Percentiles rank a stretch among this genome's conserved stretches.
phyloP scores from a whole-genome alignment of 2,888 invertebrate species.

The Ormyrus thymus region DNA sequence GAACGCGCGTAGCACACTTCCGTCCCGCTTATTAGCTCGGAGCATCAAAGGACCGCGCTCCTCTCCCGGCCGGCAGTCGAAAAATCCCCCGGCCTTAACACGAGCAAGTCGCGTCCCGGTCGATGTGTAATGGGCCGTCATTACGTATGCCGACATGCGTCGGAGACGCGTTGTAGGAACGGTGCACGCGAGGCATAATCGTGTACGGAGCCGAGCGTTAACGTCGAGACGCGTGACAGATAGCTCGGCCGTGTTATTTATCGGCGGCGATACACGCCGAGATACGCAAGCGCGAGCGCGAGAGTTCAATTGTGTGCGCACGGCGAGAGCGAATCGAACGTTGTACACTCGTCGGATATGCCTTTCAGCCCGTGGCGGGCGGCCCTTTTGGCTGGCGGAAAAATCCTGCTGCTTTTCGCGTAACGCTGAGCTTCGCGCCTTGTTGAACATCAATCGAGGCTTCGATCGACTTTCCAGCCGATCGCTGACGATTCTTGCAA shows the following conservation, averaged over 20 bases:
- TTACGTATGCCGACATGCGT: constrained; percentile 32
- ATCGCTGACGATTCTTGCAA: background rate
- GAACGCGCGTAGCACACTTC: no score
- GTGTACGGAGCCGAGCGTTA: constrained; percentile 27
- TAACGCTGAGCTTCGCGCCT: background rate
- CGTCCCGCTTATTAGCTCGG: background rate
- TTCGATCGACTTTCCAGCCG: constrained; percentile 1
- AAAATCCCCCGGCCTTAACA: constrained; percentile 1
- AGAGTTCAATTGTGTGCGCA: constrained; percentile 14
- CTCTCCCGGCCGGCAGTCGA: no score
- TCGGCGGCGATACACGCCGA: constrained; percentile 28
- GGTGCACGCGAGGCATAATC: constrained; percentile 19
- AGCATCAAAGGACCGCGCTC: constrained; percentile 14
- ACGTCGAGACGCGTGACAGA: constrained; percentile 45
- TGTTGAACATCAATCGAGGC: background rate
- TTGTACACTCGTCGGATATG: background rate
- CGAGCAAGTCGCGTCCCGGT: background rate
- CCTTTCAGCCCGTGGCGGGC: background rate
- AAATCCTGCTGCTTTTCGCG: background rate
- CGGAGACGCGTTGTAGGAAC: background rate
- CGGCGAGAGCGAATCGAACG: constrained; percentile 20
- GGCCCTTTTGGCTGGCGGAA: background rate
- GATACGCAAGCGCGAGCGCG: constrained; percentile 13
- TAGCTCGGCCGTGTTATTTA: constrained; percentile 33
- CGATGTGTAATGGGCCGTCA: constrained; percentile 35